These are phyloP conservation scores for Labeo calbasu DNA, from an alignment of 2,797 vertebrate genomes.

Conservation along the genomic window DNA sequence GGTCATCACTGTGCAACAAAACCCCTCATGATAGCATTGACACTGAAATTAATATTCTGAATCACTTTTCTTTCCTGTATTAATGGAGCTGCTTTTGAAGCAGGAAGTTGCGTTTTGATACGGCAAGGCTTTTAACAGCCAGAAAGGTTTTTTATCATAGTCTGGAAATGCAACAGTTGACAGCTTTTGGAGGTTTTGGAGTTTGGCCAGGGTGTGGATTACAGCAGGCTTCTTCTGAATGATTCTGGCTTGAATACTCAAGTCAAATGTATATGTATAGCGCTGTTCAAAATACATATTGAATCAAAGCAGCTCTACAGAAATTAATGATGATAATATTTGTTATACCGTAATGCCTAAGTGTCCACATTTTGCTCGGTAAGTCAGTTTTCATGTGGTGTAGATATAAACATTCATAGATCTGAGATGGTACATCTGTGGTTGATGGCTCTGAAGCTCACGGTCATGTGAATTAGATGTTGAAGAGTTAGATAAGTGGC, in stretches of 20 bases:
- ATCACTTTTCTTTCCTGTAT: not conserved
- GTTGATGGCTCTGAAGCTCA: not conserved
- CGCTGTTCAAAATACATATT: not conserved
- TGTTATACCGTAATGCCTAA: not conserved
- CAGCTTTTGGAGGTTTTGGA: not conserved
- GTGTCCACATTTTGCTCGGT: not conserved
- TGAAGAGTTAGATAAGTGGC: conserved; percentile 13
- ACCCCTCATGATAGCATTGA: not conserved
- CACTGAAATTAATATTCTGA: not conserved
- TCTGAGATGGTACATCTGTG: not conserved
- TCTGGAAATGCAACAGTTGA: not conserved
- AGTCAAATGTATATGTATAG: not conserved
- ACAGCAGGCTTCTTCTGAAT: not conserved
- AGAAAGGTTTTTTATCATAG: not conserved
- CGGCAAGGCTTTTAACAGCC: not conserved
- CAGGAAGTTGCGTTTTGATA: not conserved
- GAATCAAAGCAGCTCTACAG: not conserved
- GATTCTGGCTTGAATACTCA: not conserved
- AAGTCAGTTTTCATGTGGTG: not conserved
- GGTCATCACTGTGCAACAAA: not conserved
- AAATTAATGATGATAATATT: not conserved
- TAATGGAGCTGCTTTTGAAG: not conserved
- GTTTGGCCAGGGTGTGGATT: not conserved
- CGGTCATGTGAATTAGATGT: not conserved
- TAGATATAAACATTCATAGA: not conserved